Evolutionary conservation across 1,140 invertebrate species (phyloP), one percentile per base, ranked within the genome.

Genomic region (Panagrolaimus sp.): DNA sequence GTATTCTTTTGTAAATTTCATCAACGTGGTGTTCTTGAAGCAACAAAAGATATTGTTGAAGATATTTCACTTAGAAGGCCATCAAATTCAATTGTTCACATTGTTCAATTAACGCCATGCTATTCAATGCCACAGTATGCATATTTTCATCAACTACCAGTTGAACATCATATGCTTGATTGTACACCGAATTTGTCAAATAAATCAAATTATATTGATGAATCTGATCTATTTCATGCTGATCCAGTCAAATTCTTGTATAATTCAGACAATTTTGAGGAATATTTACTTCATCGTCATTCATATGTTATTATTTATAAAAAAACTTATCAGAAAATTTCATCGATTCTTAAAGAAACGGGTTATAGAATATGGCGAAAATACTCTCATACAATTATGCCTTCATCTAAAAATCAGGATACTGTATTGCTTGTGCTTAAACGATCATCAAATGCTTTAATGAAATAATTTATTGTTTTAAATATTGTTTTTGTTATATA

Each of bases 51-150:
- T 13, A 63, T 25, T 61, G 46, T 45, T 14, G 7, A 38, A 38
- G 31, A 38, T 38, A 42, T 44, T 31, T 43, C 42, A 44, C 13
- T 9, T 42, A 7, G 47, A 14, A 38, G 31, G 7, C 31, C 31
- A 4, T 38, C 31, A 7, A 38, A 38, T 7, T 38, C 31, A 7
- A 38, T 38, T 38, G 51, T 71, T 46, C 31, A 70, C 20, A 27
- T 71, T n/a, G 14, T 69, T 31, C 72, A 73, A 44, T 31, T 73
- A 44, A 31, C 25, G 65, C 72, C 72, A 4, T 74, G 72, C 47
- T 74, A 67, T 57, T 63, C 63, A 31, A 45, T 74, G 67, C 72
- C 73, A 9, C 74, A 76, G 45, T 75, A 74, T 57, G 66, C 63
- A 4, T 16, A 25, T 8, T 65, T 74, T 20, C 72, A 74, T 43